These are phyloP conservation scores for Neotoma lepida DNA, from an alignment of 2,113 vertebrate species.

Conservation along the genomic window DNA sequence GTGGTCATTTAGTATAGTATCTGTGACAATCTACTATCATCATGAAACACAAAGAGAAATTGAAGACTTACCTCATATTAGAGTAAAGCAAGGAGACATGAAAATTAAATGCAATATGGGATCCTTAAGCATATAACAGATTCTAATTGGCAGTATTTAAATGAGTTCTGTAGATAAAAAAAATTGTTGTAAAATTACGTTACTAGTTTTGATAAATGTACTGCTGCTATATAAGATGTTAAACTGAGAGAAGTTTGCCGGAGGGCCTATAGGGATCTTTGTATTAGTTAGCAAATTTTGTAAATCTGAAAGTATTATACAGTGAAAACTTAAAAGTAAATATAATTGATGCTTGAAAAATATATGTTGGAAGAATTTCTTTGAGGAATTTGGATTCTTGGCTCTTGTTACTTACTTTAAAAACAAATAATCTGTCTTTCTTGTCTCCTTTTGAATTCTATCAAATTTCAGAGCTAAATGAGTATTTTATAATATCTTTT, in stretches of 20 bases:
- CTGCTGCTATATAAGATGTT: background rate
- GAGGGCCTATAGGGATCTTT: background rate
- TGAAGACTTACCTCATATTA: background rate
- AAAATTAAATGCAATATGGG: background rate
- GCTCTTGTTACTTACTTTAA: background rate
- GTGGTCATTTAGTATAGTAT: background rate
- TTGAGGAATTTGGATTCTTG: background rate
- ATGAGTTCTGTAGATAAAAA: background rate
- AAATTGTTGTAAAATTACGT: background rate
- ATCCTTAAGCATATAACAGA: background rate
- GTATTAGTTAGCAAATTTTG: background rate
- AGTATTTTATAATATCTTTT: background rate
- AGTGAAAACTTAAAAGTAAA: constrained; percentile 6
- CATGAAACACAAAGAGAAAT: background rate
- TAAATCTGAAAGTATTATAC: constrained; percentile 23
- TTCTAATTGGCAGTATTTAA: background rate
- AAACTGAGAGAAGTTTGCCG: background rate
- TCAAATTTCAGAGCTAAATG: background rate
- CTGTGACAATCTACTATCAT: background rate
- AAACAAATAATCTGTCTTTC: background rate
- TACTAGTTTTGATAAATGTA: background rate
- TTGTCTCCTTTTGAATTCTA: background rate
- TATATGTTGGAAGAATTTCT: background rate
- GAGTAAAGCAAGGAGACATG: background rate
- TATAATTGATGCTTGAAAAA: background rate